Evolutionary conservation across 2,888 invertebrate species (phyloP), one percentile per base, ranked within the genome.

Genomic region (Oscheius onirici): DNA sequence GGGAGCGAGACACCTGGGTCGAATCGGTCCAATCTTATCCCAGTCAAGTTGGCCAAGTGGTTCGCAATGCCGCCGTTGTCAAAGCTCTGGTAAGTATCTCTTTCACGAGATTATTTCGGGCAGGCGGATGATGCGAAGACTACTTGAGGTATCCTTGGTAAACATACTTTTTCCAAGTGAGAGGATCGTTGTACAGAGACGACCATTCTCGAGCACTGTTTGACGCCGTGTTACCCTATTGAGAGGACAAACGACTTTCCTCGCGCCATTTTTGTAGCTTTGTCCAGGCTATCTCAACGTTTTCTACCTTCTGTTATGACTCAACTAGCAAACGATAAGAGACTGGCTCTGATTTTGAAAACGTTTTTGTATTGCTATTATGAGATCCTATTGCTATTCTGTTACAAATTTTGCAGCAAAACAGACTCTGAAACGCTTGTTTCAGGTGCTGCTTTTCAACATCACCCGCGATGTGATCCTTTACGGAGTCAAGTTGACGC

Each of bases 1-100:
- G 87, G 87, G 84, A 87, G 71, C 72, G 86, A 8, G 81, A 82
- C 60, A 81, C 85, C 2, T 85, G 83, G 84, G 85, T 86, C 20
- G 87, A 87, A 75, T 79, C 80, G n/a, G 76, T 86, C 8, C 81
- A 80, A 26, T 79, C 82, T 0, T 79, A 83, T 28, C 86, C 86
- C 5, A 78, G 85, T n/a, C 83, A 84, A 65, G 73, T 80, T 8
- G 73, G 74, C 1, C 83, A 84, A 54, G 80, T 85, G 34, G 71
- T 86, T 41, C 75, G 78, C 13, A 73, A 81, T 8, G 79, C 83
- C 26, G 77, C 86, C 24, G 73, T 86, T 68, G 81, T 82, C 22
- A 87, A 83, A 71, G 79, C 86, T 68, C 73, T 81, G 70, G 86
- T 87, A 66, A 58, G 82, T 75, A 22, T 70, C 49, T 40, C 65